Base-by-base conservation (phyloP, 2,113 vertebrate species). In the Ramphastos sulfuratus region DNA sequence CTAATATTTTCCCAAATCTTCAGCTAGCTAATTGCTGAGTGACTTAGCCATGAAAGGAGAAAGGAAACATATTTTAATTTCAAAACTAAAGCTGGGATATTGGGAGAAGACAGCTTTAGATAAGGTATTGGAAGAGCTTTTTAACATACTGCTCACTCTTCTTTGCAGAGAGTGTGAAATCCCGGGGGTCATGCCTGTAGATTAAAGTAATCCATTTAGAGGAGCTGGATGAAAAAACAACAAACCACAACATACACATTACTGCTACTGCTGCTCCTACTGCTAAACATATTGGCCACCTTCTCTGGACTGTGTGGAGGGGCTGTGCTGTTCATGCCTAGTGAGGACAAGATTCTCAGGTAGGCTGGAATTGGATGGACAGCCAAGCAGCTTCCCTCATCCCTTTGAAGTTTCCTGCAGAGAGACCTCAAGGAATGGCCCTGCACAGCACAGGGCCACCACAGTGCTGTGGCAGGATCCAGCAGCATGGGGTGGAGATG, bases 11-110 rank as follows among this genome's bases (percentile, higher is more conserved):
- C 77, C 64, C 6, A 3, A 37, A 39, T 46, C 76, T 92, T 73
- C 37, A 86, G 42, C 65, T 52, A 46, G 23, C 7, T 69, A 72
- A 77, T 82, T 81, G n/a, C 63, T 76, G 42, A 91, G 14, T 37
- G 55, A 70, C 63, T 89, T 79, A 6, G 6, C 1, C 7, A 81
- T 55, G 65, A 74, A 75, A 85, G 61, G 60, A 85, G 67, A 73
- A 94, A 87, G 30, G 35, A 83, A 91, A 19, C 6, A 3, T 70
- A 44, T 72, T 93, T 96, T 81, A 50, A 81, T 92, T 95, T 89
- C 63, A 70, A 70, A 31, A 75, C n/a, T 61, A 44, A 46, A 79
- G 56, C 33, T 48, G 46, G 5, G 11, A 17, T 28, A 72, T 94
- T 94, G 85, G 54, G 48, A 64, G 46, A 75, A 60, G 17, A 48